phyloP scores from a whole-genome alignment of 2,113 vertebrate genomes.

The Pristiophorus japonicus region DNA sequence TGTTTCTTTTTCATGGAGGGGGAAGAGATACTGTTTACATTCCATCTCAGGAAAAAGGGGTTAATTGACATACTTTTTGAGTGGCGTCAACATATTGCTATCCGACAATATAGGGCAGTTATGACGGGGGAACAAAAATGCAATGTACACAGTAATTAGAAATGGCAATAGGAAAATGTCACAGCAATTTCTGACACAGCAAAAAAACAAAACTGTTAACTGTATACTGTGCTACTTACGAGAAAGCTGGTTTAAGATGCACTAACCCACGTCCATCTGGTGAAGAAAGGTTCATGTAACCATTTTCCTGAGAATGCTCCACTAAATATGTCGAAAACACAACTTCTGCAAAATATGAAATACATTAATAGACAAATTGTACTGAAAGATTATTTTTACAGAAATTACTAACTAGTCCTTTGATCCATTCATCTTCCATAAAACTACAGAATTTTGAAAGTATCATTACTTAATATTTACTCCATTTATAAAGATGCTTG shows the following conservation, averaged over 20 bases:
- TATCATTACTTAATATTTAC: neutral
- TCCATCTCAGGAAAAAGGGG: neutral
- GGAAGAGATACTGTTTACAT: neutral
- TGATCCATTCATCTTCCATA: neutral
- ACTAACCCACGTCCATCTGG: neutral
- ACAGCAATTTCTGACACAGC: neutral
- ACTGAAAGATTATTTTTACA: neutral
- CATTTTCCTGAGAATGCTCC: neutral
- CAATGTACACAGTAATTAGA: neutral
- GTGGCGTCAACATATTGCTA: neutral
- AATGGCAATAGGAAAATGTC: neutral
- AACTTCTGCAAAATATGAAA: slow-evolving; percentile 16
- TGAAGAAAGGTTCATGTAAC: neutral
- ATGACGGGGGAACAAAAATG: neutral
- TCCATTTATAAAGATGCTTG: neutral
- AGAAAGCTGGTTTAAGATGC: neutral
- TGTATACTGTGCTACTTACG: neutral
- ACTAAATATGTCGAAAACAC: slow-evolving; percentile 29
- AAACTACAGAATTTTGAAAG: neutral
- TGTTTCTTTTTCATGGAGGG: neutral
- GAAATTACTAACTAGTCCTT: neutral
- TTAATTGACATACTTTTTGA: neutral
- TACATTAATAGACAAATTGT: neutral
- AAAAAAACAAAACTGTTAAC: neutral
- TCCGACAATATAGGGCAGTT: neutral